A percentile compares a stretch with the other conserved stretches of the same genome.
phyloP scores from a whole-genome alignment of 2,888 invertebrate genomes.

The Epistrophella euchroma region DNA sequence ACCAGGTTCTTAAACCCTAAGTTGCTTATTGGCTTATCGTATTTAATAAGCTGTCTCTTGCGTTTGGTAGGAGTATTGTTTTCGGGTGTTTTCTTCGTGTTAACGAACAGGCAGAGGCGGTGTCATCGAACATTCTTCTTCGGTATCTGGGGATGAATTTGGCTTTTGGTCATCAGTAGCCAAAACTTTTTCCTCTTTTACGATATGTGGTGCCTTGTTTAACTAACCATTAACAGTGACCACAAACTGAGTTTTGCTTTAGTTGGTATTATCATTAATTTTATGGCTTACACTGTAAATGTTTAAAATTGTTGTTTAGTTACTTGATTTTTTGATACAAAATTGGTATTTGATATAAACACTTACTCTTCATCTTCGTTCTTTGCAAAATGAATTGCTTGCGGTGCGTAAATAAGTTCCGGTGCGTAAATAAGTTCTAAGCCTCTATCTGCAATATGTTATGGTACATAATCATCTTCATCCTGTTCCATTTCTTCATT shows the following conservation, averaged over 20 bases:
- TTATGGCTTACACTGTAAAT: slow-evolving; percentile 29
- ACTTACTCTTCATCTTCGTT: slow-evolving; percentile 74
- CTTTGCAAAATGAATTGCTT: slow-evolving; percentile 75
- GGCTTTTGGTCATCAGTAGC: slow-evolving; percentile 1
- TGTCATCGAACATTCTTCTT: slow-evolving; percentile 80
- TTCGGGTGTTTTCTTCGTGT: slow-evolving; percentile 58
- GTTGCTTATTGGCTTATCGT: slow-evolving; percentile 78
- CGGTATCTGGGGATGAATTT: slow-evolving; percentile 23
- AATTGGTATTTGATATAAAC: background rate
- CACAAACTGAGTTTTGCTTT: slow-evolving; percentile 89
- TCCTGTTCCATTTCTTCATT: slow-evolving; percentile 76
- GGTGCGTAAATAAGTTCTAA: no score
- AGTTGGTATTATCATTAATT: slow-evolving; percentile 67
- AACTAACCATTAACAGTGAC: slow-evolving; percentile 91
- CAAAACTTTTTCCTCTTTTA: slow-evolving; percentile 30
- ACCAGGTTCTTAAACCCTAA: slow-evolving; percentile 44
- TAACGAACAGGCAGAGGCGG: slow-evolving; percentile 79
- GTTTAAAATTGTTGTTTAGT: background rate
- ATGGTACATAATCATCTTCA: slow-evolving; percentile 83
- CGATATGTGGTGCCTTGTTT: slow-evolving; percentile 33
- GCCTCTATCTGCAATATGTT: slow-evolving; percentile 78
- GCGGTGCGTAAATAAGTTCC: slow-evolving; percentile 81
- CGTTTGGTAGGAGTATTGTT: slow-evolving; percentile 78
- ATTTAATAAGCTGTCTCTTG: slow-evolving; percentile 82
- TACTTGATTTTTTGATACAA: background rate